phyloP scores from a whole-genome alignment of 2,888 invertebrate species.

The Chymomyza procnemis region DNA sequence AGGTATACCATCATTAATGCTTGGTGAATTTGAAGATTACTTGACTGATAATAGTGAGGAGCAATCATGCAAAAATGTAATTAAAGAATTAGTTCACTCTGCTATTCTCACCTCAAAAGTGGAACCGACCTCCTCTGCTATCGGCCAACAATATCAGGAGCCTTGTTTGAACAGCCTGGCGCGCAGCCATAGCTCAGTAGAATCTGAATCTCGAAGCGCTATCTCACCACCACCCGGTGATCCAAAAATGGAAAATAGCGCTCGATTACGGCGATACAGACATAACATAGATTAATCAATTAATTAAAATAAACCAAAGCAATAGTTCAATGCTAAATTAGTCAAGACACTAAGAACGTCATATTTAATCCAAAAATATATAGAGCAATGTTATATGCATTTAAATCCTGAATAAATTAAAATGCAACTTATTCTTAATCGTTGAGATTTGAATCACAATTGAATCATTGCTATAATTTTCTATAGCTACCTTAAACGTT shows the following conservation, averaged over 20 bases:
- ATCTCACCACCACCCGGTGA: conserved; percentile 78
- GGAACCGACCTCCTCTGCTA: conserved; percentile 14
- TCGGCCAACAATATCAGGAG: neutral
- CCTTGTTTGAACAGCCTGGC: conserved; percentile 38
- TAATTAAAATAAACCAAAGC: conserved; percentile 33
- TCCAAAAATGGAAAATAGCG: conserved; percentile 78
- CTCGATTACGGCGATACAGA: conserved; percentile 77
- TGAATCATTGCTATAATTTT: neutral
- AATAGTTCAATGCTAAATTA: conserved; percentile 31
- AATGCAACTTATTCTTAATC: neutral
- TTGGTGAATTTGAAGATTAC: conserved; percentile 75
- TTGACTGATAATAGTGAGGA: conserved; percentile 72
- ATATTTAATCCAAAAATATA: neutral
- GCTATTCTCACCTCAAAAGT: conserved; percentile 2
- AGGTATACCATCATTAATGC: conserved; percentile 80
- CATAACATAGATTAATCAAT: conserved; percentile 75
- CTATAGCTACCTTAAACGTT: no score
- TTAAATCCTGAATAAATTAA: neutral
- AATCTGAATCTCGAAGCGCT: conserved; percentile 59
- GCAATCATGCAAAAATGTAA: conserved; percentile 31
- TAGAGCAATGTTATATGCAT: neutral
- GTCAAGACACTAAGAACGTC: neutral
- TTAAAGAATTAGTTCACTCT: conserved; percentile 22
- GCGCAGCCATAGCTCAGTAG: conserved; percentile 56
- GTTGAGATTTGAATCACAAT: neutral